Base-by-base conservation (phyloP, 2,113 vertebrate species). In the Cryptoleucopteryx plumbea region DNA sequence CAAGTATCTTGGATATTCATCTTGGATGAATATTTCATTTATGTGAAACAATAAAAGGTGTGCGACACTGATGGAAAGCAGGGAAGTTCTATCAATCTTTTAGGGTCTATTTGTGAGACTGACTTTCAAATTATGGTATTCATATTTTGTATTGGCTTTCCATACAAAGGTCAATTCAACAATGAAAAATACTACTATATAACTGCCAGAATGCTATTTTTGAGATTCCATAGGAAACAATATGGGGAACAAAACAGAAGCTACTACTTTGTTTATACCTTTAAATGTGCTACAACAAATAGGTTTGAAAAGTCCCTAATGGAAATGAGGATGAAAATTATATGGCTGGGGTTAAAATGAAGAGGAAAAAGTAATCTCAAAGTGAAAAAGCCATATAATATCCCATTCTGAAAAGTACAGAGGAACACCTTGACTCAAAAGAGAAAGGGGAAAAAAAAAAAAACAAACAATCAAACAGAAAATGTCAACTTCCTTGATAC, bases 401-500 rank as follows among this genome's bases (percentile, higher is more conserved):
- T 65, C 58, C 50, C 73, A 83, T 71, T 50, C 77, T 93, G 45
- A 78, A 95, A 92, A 88, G 48, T 31, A 48, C 8, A 71, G 75
- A 96, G 53, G 56, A 90, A 65, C 53, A 90, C 67, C 62, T 53
- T 67, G 43, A 82, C 68, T 93, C 42, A 48, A 73, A 91, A 81
- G 40, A 45, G 73, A 77, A 82, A 42, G 3, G 9, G 26, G 16
- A 2, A 20, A 20, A n/a, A 48, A 40, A 32, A 31, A 43, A 36
- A 32, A 34, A 3, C 27, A 29, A 53, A 12, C 16, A 43, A 52
- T 52, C 50, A 52, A 29, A 11, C 32, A 67, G 11, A 86, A 93
- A 91, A 87, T 3, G 45, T 62, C 82, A 91, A 88, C 93, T 91
- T 94, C 29, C 90, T 86, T 88, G 43, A 91, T 85, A 95, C 94